phyloP scores from a whole-genome alignment of 1,140 invertebrate genomes.

The Pinna nobilis region DNA sequence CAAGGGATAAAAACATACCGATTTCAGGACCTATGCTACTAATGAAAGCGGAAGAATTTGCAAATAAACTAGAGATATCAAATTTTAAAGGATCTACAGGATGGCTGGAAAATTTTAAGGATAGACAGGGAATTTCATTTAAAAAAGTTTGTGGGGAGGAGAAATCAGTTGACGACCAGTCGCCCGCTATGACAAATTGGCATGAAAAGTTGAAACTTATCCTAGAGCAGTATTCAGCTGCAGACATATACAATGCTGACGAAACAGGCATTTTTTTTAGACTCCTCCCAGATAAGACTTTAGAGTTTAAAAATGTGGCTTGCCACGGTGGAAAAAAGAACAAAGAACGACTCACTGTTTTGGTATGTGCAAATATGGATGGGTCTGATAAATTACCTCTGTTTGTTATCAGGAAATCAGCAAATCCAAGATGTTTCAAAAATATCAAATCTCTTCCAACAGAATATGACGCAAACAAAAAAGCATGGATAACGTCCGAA shows the following conservation, averaged over 20 bases:
- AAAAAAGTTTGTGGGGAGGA: constrained; percentile 16
- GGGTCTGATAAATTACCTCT: constrained; percentile 74
- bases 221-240: not conserved
- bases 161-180: not conserved
- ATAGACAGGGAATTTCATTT: constrained; percentile 5
- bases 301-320: constrained; percentile 28
- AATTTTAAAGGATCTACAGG: constrained; percentile 11
- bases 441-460: constrained; percentile 57
- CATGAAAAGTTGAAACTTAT: not conserved
- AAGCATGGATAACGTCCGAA: constrained; percentile 70
- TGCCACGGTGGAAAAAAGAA: constrained; percentile 67
- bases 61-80: not conserved
- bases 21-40: constrained; percentile 14
- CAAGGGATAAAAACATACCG: constrained; percentile 12
- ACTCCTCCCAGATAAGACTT: constrained; percentile 36
- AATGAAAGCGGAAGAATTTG: not conserved
- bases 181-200: not conserved
- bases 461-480: constrained; percentile 42
- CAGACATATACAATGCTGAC: constrained; percentile 43
- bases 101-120: constrained; percentile 26
- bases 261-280: constrained; percentile 41
- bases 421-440: constrained; percentile 76
- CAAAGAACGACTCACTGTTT: constrained; percentile 75
- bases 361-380: constrained; percentile 72
- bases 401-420: constrained; percentile 75